phyloP scores from a whole-genome alignment of 2,113 vertebrate species.

The Diadophis punctatus region DNA sequence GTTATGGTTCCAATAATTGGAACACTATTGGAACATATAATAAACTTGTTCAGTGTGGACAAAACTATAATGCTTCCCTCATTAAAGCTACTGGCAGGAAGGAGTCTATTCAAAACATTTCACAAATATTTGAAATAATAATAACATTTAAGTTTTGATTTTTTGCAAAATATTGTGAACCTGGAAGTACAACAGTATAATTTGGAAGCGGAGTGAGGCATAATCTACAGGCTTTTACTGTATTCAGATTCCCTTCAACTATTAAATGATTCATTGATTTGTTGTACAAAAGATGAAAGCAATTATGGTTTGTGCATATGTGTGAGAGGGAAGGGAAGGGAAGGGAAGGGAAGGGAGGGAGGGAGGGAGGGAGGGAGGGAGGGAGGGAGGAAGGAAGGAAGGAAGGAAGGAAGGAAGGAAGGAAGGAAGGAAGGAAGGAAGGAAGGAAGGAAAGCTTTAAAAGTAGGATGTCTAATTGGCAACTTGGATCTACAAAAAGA shows the following conservation, averaged over 20 bases:
- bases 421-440: neutral
- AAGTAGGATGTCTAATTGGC: neutral
- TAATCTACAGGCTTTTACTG: neutral
- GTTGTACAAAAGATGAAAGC: neutral
- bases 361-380: rapidly evolving
- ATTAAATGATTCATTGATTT: neutral
- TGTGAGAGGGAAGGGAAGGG: neutral
- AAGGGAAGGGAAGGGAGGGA: too few relatives aligned
- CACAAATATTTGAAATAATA: neutral
- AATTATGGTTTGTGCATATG: neutral
- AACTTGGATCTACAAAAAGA: neutral
- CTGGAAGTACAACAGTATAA: neutral
- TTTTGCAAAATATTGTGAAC: neutral
- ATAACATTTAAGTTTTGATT: neutral
- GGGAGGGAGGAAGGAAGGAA: neutral
- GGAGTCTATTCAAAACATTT: neutral
- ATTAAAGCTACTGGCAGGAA: neutral
- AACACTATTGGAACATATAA: neutral
- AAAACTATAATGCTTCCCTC: neutral
- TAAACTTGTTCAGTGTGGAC: neutral
- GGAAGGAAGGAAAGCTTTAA: neutral
- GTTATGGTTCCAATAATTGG: neutral
- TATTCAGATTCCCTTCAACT: neutral
- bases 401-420: neutral
- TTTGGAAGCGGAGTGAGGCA: neutral